phyloP scores from a whole-genome alignment of 2,797 vertebrate genomes.

The Pangasius krempfi region DNA sequence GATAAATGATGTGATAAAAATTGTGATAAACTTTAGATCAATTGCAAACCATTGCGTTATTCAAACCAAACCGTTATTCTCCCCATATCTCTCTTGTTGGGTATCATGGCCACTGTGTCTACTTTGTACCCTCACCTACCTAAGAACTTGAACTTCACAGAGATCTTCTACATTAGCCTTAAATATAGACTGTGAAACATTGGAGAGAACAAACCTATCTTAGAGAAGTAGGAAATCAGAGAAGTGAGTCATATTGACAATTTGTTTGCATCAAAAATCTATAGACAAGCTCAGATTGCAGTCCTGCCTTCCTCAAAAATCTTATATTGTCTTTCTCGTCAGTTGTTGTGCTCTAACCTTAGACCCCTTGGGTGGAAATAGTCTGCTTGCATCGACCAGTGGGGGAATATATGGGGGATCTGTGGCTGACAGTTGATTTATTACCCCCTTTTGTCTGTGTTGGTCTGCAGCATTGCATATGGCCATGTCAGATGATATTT shows the following conservation, averaged over 20 bases:
- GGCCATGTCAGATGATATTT: conserved; percentile 57
- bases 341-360: conserved; percentile 43
- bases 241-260: conserved; percentile 16
- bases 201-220: conserved; percentile 12
- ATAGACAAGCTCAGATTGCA: conserved; percentile 32
- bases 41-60: background rate
- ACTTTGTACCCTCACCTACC: conserved; percentile 36
- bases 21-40: background rate
- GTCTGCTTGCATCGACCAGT: conserved; percentile 53
- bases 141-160: conserved; percentile 52
- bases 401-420: conserved; percentile 46
- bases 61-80: too few relatives aligned
- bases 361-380: conserved; percentile 42
- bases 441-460: conserved; percentile 59
- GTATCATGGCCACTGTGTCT: conserved; percentile 20
- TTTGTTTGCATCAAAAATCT: conserved; percentile 30
- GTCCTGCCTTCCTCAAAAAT: conserved; percentile 20
- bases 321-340: conserved; percentile 23
- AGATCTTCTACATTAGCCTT: conserved; percentile 32
- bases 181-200: conserved; percentile 9
- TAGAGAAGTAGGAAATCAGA: background rate
- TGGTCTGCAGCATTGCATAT: conserved; percentile 57
- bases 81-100: background rate
- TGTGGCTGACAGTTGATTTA: conserved; percentile 57
- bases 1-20: background rate